A percentile compares a stretch with the other conserved stretches of the same genome.
These are phyloP conservation scores for Patella pellucida DNA, from an alignment of 2,888 invertebrate species.

Conservation along the genomic window DNA sequence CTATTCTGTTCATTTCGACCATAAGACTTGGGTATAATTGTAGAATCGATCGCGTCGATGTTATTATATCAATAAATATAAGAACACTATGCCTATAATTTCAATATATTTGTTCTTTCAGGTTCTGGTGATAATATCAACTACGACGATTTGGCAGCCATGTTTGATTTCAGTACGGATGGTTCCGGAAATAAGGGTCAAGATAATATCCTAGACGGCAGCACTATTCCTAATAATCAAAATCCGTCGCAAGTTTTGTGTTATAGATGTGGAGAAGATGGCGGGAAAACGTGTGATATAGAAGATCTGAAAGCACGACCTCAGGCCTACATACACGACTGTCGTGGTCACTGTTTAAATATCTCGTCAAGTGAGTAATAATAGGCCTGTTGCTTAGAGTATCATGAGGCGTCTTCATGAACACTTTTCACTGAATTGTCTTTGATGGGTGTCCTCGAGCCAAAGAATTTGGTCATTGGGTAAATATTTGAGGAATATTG, in stretches of 20 bases:
- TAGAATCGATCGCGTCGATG: too few relatives aligned
- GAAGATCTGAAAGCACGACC: neutral
- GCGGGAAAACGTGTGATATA: neutral
- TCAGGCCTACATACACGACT: neutral
- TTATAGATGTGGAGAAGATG: constrained; percentile 5
- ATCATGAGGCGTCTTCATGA: too few relatives aligned
- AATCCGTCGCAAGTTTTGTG: neutral
- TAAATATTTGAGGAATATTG: too few relatives aligned
- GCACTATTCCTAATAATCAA: too few relatives aligned
- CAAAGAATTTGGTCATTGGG: too few relatives aligned
- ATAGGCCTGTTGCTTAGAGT: neutral
- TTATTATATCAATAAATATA: too few relatives aligned
- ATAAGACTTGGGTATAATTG: too few relatives aligned
- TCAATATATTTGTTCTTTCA: neutral
- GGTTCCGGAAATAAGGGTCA: constrained; percentile 5
- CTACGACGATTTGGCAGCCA: neutral
- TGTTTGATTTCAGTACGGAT: neutral
- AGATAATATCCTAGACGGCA: neutral
- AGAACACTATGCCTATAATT: too few relatives aligned
- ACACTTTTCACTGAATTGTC: too few relatives aligned
- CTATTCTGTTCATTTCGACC: too few relatives aligned
- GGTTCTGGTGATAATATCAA: neutral
- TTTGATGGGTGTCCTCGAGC: too few relatives aligned
- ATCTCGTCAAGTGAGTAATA: neutral
- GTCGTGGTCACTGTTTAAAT: neutral